Percentiles rank a stretch among this genome's conserved stretches.
phyloP scores from a whole-genome alignment of 53 echinoderm and acorn worm genomes.

The Holothuria leucospilota region DNA sequence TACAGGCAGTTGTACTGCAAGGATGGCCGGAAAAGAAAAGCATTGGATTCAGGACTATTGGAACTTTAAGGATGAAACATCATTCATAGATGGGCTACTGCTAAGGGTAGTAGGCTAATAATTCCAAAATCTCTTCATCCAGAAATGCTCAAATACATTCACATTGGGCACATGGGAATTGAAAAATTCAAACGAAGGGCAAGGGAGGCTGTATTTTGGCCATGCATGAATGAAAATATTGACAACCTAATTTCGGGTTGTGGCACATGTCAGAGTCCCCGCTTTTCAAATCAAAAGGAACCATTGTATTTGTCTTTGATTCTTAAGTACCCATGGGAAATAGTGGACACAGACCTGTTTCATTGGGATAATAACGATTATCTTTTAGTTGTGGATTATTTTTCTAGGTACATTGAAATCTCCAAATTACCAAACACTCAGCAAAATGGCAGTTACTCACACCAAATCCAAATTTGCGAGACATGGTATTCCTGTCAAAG shows the following conservation, averaged over 20 bases:
- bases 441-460: constrained; percentile 36
- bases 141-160: constrained; percentile 56
- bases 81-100: constrained; percentile 38
- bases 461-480: constrained; percentile 55
- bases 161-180: constrained; percentile 41
- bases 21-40: constrained; percentile 52
- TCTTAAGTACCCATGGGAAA: constrained; percentile 55
- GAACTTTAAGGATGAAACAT: constrained; percentile 52
- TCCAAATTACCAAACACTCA: constrained; percentile 21
- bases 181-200: constrained; percentile 66
- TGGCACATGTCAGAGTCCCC: constrained; percentile 45
- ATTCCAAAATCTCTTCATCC: constrained; percentile 54
- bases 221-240: constrained; percentile 55
- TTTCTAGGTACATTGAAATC: constrained; percentile 66
- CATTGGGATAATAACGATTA: constrained; percentile 51
- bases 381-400: constrained; percentile 69
- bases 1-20: constrained; percentile 35
- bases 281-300: constrained; percentile 42
- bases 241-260: constrained; percentile 51
- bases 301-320: constrained; percentile 24
- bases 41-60: constrained; percentile 8
- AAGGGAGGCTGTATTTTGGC: constrained; percentile 69
- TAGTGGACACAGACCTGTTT: constrained; percentile 69
- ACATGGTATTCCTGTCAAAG: constrained; percentile 57
- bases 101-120: constrained; percentile 60